Evolutionary conservation across 2,113 vertebrate species (phyloP), one percentile per base, ranked within the genome.

Genomic region (Empidonax alnorum): DNA sequence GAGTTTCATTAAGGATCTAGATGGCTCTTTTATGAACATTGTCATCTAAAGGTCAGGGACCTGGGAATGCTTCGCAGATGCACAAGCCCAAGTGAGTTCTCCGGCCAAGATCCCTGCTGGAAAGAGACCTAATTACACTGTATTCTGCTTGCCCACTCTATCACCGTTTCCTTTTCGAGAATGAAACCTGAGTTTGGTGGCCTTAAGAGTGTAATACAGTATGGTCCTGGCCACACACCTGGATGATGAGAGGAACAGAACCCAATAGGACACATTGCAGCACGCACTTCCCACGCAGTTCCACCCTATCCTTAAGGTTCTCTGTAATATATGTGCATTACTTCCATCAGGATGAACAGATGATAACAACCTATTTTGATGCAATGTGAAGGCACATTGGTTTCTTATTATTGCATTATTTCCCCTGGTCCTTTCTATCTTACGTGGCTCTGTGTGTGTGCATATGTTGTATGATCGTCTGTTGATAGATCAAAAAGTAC

Each of bases 1-100:
- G 68, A 63, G 25, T 80, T 94, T 92, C 82, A 80, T 90, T 94
- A 97, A 81, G 80, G 41, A 87, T 88, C 69, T 89, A 68, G 79
- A 72, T 46, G 46, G 58, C 56, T 58, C 71, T 89, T 96, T 87
- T 78, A 91, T 69, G 44, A 78, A 77, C 61, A 80, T 31, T 74
- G 79, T 93, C 86, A 62, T 86, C 39, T 71, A 67, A 49, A 86
- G 72, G 65, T 83, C 76, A 71, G 42, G 42, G 73, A 94, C 72
- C 83, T 78, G 42, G 35, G 82, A 88, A 88, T 46, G 19, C 33
- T 92, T 81, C 58, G 69, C 68, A 74, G 46, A 84, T 62, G n/a
- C 37, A 53, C n/a, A 59, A 90, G 42, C 80, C 52, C 44, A 47
- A 74, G 62, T 7, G 8, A 87, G 41, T 55, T 86, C 33, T 86